phyloP scores from a whole-genome alignment of 1,140 invertebrate genomes.

The Drosophila nasuta region DNA sequence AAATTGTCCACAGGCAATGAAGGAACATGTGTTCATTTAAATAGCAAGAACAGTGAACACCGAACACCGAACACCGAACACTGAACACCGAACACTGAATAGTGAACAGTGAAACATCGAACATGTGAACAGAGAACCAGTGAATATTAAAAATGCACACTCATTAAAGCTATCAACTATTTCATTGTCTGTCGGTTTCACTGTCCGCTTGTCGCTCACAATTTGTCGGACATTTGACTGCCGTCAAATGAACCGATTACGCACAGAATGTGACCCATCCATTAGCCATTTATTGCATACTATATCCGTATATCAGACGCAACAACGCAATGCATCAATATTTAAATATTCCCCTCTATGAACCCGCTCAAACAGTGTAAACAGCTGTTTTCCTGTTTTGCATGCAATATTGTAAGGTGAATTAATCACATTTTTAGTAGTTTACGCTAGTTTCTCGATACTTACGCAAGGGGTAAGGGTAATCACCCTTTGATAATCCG shows the following conservation, averaged over 20 bases:
- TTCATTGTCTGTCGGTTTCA: neutral
- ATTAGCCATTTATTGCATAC: constrained; percentile 17
- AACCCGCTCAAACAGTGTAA: neutral
- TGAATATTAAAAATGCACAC: constrained; percentile 7
- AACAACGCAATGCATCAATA: constrained; percentile 11
- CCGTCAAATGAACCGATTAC: constrained; percentile 27
- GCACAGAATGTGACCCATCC: neutral
- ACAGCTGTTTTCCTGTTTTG: constrained; percentile 9
- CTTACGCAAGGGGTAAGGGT: no score
- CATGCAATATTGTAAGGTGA: neutral
- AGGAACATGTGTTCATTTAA: constrained; percentile 59
- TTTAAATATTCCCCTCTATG: constrained; percentile 17
- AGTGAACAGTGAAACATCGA: constrained; percentile 10
- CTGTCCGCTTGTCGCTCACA: constrained; percentile 15
- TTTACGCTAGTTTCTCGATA: no score
- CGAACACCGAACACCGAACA: constrained; percentile 22
- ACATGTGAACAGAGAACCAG: constrained; percentile 24
- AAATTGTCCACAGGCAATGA: constrained; percentile 40
- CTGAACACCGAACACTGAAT: constrained; percentile 1
- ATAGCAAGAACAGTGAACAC: constrained; percentile 43
- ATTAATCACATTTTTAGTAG: neutral
- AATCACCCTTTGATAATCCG: no score
- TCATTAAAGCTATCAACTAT: constrained; percentile 25
- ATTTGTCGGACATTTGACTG: constrained; percentile 42
- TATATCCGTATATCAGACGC: neutral